Evolutionary conservation across 2,888 invertebrate genomes (phyloP), one percentile per base, ranked within the genome.

Genomic region (Lampropteryx suffumata): DNA sequence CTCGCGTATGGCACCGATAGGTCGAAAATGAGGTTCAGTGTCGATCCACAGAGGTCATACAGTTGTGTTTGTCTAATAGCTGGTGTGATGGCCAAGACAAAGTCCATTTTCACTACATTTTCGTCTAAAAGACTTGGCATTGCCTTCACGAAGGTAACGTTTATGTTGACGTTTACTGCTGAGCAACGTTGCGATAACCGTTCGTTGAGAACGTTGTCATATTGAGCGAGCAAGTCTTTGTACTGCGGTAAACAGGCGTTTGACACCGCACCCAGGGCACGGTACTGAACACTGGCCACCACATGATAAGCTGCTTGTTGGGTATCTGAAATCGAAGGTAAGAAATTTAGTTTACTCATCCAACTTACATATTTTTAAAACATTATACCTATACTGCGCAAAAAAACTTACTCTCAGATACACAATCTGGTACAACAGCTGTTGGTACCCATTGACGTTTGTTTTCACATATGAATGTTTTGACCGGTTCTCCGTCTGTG

Each of bases 231-330:
- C 9, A 96, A 88, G 58, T 97, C 96, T 64, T 95, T 95, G 76
- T 98, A 98, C 74, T 97, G 96, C 1, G 94, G 93, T 43, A 97
- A 87, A 76, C 98, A 98, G 5, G 94, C 92, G 53, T 93, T 93
- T 0, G 97, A 95, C 2, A 98, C 97, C 7, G 96, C 97, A 14
- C 97, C 97, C 61, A 97, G 96, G 8, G 97, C 97, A 55, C 97
- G 92, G 75, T 98, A 98, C 33, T 94, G 95, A 0, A 98, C 94
- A 14, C 95, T 93, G 0, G 97, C 95, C 0, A 96, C 94, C 0
- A 98, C 96, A 67, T 98, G 97, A 67, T 98, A 98, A 57, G 96
- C 95, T n/a, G 98, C 98, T 91, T 97, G 97, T 76, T 97, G 96
- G 10, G 97, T 98, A 80, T 97, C 95, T 94, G 76, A 50, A 84